Evolutionary conservation across 1,140 invertebrate species (phyloP), one percentile per base, ranked within the genome.

Genomic region (Xylocopa sonorina): DNA sequence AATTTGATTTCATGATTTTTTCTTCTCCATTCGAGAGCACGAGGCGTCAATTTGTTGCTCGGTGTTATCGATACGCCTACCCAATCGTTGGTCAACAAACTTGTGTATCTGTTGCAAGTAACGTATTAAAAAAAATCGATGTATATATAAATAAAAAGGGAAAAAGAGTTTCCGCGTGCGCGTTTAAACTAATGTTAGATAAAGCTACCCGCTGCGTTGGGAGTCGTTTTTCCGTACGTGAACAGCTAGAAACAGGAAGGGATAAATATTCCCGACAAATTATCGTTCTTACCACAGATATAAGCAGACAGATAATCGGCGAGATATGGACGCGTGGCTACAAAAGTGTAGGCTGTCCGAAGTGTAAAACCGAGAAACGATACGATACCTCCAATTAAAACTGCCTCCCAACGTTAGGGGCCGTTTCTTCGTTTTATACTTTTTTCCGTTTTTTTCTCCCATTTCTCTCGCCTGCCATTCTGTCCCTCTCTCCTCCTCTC

Each of bases 341-440:
- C 58, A 83, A 73, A 60, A 83, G n/a, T n/a, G n/a, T n/a, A n/a
- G n/a, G n/a, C 64, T 83, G 68, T 82, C 29, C 62, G 67, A 72
- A 71, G 57, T 55, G 71, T 67, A 74, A 82, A 78, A 80, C 55
- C 57, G 62, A 66, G 50, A 48, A 73, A 74, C 68, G 81, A 75
- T 82, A 67, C 55, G 67, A 69, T n/a, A n/a, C 62, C 58, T 77
- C 81, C 75, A 88, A 88, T 89, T 89, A 89, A 77, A 55, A 84
- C 67, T 71, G 58, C 57, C n/a, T 73, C 57, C 72, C 69, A 84
- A 82, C 58, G 48, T 58, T 46, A 75, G 27, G n/a, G 3, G 53
- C 67, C 38, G 41, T 74, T 80, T 53, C 32, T 67, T 75, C 66
- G 64, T 60, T 57, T 48, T 21, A 21, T 24, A 3, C 50, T 12